These are phyloP conservation scores for Pseudorasbora parva DNA, from an alignment of 2,113 vertebrate genomes.

Conservation along the genomic window DNA sequence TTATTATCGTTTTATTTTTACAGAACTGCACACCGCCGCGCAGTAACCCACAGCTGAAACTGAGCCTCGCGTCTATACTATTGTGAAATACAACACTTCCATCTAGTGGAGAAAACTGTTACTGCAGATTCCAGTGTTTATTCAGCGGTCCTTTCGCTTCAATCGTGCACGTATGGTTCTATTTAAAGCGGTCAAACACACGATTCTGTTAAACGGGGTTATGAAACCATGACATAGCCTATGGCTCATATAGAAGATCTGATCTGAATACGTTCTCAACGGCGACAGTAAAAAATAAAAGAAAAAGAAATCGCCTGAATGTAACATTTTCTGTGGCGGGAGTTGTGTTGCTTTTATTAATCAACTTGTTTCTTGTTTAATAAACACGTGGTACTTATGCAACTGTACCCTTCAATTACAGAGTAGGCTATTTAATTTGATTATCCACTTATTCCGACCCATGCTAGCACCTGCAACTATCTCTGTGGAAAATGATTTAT, in stretches of 20 bases:
- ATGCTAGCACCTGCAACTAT: neutral
- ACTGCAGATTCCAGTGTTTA: neutral
- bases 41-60: neutral
- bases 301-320: too few species aligned
- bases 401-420: neutral
- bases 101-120: conserved; percentile 40
- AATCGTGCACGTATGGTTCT: neutral
- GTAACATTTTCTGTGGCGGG: too few species aligned
- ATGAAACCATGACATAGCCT: conserved; percentile 10
- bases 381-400: too few species aligned
- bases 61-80: neutral
- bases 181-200: neutral
- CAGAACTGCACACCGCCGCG: neutral
- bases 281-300: too few species aligned
- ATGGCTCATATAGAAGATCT: too few species aligned
- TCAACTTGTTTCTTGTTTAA: too few species aligned
- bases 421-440: neutral
- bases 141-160: neutral
- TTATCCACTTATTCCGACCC: neutral
- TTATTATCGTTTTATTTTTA: neutral
- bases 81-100: conserved; percentile 43
- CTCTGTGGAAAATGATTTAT: neutral
- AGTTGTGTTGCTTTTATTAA: too few species aligned
- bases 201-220: neutral
- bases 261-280: too few species aligned